Evolutionary conservation across 2,888 invertebrate genomes (phyloP).

Genomic region (Malacosoma neustria): DNA sequence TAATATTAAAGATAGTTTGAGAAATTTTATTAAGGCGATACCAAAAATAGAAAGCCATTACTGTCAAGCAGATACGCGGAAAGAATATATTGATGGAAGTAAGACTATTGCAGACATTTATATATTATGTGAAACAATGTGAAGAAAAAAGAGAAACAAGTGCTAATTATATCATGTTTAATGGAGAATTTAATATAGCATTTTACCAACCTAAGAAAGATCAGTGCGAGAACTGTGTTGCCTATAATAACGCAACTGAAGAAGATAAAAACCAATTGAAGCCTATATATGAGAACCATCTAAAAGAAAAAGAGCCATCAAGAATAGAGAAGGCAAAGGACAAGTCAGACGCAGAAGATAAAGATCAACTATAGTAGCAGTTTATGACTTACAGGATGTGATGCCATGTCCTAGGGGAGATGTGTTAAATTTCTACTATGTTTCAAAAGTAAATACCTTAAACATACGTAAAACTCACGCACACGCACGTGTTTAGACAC

Average conservation of each 20-base stretch:
- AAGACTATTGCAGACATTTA: slow-evolving; percentile 3
- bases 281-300: background rate
- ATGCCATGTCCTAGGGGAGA: background rate
- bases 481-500: too few species aligned
- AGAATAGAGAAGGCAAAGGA: background rate
- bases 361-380: background rate
- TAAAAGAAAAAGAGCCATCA: slow-evolving; percentile 1
- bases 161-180: background rate
- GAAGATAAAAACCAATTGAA: background rate
- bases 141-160: background rate
- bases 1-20: slow-evolving; percentile 3
- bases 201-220: background rate
- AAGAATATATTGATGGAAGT: slow-evolving; percentile 4
- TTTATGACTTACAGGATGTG: background rate
- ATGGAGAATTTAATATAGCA: background rate
- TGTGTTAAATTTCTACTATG: slow-evolving; percentile 1
- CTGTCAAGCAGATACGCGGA: background rate
- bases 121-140: background rate
- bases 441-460: background rate
- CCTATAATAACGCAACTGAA: background rate
- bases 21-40: slow-evolving; percentile 4
- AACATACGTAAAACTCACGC: too few species aligned
- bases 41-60: slow-evolving; percentile 6
- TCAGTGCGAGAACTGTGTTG: background rate
- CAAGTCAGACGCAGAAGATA: background rate